These are phyloP conservation scores for Platorchestia sp. DNA, from an alignment of 1,140 invertebrate genomes.

Conservation along the genomic window DNA sequence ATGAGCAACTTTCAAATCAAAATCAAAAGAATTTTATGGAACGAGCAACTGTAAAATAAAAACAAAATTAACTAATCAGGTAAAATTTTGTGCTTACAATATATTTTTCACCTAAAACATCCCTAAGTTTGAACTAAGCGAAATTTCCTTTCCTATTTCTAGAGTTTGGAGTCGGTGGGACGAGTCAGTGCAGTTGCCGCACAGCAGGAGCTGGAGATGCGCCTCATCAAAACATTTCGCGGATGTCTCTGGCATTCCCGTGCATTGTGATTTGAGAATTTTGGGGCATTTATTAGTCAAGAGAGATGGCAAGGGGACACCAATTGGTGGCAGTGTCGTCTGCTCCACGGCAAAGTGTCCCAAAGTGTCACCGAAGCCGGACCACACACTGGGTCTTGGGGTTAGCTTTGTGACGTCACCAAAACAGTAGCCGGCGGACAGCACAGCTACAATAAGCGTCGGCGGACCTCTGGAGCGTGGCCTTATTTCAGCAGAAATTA, in stretches of 20 bases:
- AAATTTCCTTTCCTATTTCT: neutral
- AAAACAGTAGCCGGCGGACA: neutral
- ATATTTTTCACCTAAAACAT: neutral
- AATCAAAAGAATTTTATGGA: too few relatives aligned
- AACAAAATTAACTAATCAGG: neutral
- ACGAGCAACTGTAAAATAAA: too few relatives aligned
- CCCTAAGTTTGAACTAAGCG: neutral
- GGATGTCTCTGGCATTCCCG: neutral
- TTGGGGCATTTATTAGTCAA: neutral
- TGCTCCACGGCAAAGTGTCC: neutral
- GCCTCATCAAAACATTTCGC: neutral
- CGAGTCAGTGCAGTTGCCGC: too few relatives aligned
- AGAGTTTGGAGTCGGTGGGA: neutral
- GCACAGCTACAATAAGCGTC: neutral
- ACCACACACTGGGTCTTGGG: neutral
- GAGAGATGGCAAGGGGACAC: neutral
- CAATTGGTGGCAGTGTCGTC: neutral
- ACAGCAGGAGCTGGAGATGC: neutral
- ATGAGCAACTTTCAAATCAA: too few relatives aligned
- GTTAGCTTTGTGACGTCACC: neutral
- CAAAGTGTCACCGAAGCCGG: neutral
- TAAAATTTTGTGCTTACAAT: neutral
- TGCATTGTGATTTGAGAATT: neutral
- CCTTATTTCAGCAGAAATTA: neutral
- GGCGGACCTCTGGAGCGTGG: neutral